Base-by-base conservation (phyloP, 1,140 invertebrate genomes). In the Drosophila athabasca region DNA sequence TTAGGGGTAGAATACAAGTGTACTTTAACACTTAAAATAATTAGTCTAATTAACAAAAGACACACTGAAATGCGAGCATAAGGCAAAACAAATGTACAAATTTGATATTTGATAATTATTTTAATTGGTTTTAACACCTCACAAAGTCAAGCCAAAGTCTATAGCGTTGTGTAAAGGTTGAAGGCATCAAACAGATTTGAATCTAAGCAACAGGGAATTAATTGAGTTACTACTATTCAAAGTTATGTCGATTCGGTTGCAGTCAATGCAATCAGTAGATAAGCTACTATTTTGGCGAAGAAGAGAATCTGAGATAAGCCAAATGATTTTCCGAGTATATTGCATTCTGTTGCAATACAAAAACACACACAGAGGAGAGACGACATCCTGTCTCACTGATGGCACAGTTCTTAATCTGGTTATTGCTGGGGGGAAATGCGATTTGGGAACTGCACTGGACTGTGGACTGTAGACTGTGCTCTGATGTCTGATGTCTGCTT, bases 391-490 rank as follows among this genome's bases (percentile, higher is more conserved):
- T 67, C 17, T 45, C 52, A 48, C 48, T 51, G 52, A 54, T 46
- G 50, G 41, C 35, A 70, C 29, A 57, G 51, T 55, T 15, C 64
- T 62, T 49, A 55, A 72, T 85, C 44, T 76, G 35, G 44, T 74
- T 80, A 85, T 80, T 73, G 31, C 62, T 76, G 50, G 50, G 39
- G 50, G 50, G 39, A 62, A 81, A 65, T 76, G 66, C 55, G 68
- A 76, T 67, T 77, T 57, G 49, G 60, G 60, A 62, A 57, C 51
- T 61, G 71, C 61, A 79, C 65, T n/a, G 29, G 41, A 22, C 49
- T 62, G 35, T 52, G 31, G 24, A 26, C 24, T 26, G 4, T n/a
- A 22, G 44, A 26, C 49, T 62, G 43, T 52, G 31, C n/a, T n/a
- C 22, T 19, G 17, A 58, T 15, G 35, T 46, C 41, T 46, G 41